A percentile compares a stretch with the other conserved stretches of the same genome.
These are phyloP conservation scores for Apocheima hispidaria DNA, from an alignment of 2,888 invertebrate genomes.

Conservation along the genomic window DNA sequence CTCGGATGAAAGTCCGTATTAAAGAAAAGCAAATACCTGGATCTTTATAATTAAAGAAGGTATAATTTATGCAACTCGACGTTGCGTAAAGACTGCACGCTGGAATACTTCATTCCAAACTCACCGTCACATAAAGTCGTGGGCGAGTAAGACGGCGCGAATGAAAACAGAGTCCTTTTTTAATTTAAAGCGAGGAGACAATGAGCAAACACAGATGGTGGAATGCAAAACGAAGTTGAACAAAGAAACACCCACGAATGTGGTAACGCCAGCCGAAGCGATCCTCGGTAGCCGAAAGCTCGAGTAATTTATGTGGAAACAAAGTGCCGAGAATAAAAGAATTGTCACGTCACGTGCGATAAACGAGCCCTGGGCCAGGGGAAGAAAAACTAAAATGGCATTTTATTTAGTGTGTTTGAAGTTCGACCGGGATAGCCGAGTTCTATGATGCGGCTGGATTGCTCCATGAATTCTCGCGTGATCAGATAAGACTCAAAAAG, in stretches of 20 bases:
- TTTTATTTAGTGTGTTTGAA: slow-evolving; percentile 71
- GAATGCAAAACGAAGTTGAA: slow-evolving; percentile 81
- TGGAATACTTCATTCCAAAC: slow-evolving; percentile 81
- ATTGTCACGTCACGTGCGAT: slow-evolving; percentile 76
- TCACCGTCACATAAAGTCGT: slow-evolving; percentile 84
- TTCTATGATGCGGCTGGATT: slow-evolving; percentile 66
- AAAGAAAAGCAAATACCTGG: slow-evolving; percentile 42
- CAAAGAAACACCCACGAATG: slow-evolving; percentile 67
- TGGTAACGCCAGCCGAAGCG: slow-evolving; percentile 66
- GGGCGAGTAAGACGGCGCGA: slow-evolving; percentile 75
- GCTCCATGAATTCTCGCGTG: slow-evolving; percentile 66
- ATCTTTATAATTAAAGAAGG: slow-evolving; percentile 72
- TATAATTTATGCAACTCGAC: slow-evolving; percentile 80
- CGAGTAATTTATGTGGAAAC: slow-evolving; percentile 79
- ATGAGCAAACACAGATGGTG: slow-evolving; percentile 84
- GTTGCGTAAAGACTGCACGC: slow-evolving; percentile 72
- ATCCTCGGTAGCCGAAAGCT: slow-evolving; percentile 68
- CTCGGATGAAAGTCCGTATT: slow-evolving; percentile 37
- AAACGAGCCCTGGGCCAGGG: slow-evolving; percentile 60
- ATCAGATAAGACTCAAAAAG: slow-evolving; percentile 73
- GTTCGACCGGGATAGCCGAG: slow-evolving; percentile 63
- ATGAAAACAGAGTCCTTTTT: slow-evolving; percentile 78
- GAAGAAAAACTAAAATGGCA: slow-evolving; percentile 59
- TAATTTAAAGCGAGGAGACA: slow-evolving; percentile 81
- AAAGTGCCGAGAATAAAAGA: slow-evolving; percentile 75